Conservation (phyloP, 2,888 invertebrate species). For the Chymomyza caudatula region DNA sequence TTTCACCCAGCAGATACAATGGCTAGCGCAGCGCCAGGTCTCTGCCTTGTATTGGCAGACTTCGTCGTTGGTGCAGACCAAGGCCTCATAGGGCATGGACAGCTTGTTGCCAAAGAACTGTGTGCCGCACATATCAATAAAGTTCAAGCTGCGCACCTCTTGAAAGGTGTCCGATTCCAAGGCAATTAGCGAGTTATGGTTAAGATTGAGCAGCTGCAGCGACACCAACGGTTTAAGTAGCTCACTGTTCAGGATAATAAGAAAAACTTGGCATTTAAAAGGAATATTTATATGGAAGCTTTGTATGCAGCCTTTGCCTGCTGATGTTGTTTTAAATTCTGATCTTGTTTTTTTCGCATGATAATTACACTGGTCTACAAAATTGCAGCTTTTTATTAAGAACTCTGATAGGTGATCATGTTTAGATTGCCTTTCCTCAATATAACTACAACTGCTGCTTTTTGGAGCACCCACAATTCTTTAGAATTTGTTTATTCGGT, state of each 20-base stretch:
- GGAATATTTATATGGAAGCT: neutral
- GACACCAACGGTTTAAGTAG: constrained; percentile 74
- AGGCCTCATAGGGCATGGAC: constrained; percentile 40
- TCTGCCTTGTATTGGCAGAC: constrained; percentile 80
- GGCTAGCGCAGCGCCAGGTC: constrained; percentile 77
- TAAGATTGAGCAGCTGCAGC: constrained; percentile 79
- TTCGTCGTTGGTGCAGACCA: constrained; percentile 45
- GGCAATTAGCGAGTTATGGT: constrained; percentile 78
- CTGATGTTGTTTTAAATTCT: no score
- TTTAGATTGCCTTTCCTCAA: no score
- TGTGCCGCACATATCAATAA: constrained; percentile 80
- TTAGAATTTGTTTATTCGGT: no score
- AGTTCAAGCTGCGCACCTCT: constrained; percentile 79
- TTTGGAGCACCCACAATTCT: no score
- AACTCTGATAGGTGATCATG: no score
- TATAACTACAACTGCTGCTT: no score
- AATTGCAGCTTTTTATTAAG: no score
- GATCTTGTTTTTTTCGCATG: no score
- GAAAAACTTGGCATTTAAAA: constrained; percentile 16
- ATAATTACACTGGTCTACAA: no score
- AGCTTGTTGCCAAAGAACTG: constrained; percentile 75
- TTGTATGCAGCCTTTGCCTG: no score
- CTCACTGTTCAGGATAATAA: constrained; percentile 62
- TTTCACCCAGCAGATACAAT: constrained; percentile 79
- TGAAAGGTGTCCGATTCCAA: constrained; percentile 79